Conservation (phyloP, 2,113 vertebrate genomes). For the Peromyscus leucopus region DNA sequence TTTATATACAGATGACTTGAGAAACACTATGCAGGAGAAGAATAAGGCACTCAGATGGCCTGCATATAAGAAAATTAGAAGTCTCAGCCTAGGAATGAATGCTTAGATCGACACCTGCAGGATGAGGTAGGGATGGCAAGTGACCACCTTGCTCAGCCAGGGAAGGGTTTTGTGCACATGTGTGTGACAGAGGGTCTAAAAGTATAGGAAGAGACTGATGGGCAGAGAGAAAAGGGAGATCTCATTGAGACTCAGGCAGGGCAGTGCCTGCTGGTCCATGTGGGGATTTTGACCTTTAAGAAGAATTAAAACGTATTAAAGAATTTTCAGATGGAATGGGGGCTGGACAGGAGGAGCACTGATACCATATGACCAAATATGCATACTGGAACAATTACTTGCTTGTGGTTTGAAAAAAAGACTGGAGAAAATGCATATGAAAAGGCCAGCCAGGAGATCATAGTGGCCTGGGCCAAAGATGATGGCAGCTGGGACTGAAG, state of each 20-base stretch:
- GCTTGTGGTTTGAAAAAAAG: neutral
- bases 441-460: neutral
- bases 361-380: neutral
- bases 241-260: neutral
- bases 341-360: neutral
- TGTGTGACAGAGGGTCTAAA: neutral
- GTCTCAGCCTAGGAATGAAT: neutral
- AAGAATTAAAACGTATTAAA: neutral
- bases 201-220: neutral
- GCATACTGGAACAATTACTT: neutral
- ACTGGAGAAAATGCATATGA: neutral
- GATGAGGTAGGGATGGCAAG: neutral
- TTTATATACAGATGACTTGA: neutral
- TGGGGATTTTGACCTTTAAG: neutral
- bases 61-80: neutral
- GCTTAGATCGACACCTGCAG: neutral
- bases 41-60: neutral
- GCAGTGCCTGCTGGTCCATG: neutral
- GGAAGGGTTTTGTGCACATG: neutral
- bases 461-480: neutral
- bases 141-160: neutral
- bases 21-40: neutral
- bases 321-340: conserved; percentile 5
- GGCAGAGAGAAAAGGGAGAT: neutral
- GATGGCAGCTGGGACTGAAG: neutral